Conservation (phyloP, 2,113 vertebrate species). For the Toxostoma redivivum region DNA sequence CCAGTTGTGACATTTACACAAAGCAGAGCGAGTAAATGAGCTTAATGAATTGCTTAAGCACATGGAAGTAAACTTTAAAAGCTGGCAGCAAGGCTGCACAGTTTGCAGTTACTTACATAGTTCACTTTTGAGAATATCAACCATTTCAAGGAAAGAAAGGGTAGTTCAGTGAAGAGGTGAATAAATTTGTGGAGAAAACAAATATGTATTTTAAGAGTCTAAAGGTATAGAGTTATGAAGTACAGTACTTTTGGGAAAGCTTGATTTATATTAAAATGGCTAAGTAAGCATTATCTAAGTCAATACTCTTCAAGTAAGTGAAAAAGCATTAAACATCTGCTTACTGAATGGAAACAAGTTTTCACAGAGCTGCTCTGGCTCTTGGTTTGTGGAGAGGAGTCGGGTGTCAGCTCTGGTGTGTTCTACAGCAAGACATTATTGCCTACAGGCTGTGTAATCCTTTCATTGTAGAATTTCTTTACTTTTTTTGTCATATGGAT, state of each 20-base stretch:
- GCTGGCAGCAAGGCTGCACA: neutral
- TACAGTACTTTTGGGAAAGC: neutral
- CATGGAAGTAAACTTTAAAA: neutral
- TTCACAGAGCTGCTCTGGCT: neutral
- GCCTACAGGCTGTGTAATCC: neutral
- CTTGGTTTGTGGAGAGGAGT: neutral
- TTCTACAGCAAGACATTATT: neutral
- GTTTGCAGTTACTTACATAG: neutral
- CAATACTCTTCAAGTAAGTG: neutral
- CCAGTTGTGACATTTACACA: neutral
- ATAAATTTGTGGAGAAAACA: neutral
- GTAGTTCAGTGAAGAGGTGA: neutral
- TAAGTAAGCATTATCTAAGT: neutral
- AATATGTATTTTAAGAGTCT: neutral
- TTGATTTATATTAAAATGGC: neutral
- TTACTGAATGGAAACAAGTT: neutral
- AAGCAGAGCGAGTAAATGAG: neutral
- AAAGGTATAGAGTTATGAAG: neutral
- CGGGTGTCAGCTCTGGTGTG: neutral
- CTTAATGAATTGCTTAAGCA: neutral
- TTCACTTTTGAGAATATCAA: neutral
- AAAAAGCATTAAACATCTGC: neutral
- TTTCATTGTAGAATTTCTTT: conserved; percentile 28
- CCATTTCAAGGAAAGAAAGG: neutral
- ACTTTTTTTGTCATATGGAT: conserved; percentile 4